These are phyloP conservation scores for Parasteatoda tepidariorum DNA, from an alignment of 1,140 invertebrate species.

Conservation along the genomic window DNA sequence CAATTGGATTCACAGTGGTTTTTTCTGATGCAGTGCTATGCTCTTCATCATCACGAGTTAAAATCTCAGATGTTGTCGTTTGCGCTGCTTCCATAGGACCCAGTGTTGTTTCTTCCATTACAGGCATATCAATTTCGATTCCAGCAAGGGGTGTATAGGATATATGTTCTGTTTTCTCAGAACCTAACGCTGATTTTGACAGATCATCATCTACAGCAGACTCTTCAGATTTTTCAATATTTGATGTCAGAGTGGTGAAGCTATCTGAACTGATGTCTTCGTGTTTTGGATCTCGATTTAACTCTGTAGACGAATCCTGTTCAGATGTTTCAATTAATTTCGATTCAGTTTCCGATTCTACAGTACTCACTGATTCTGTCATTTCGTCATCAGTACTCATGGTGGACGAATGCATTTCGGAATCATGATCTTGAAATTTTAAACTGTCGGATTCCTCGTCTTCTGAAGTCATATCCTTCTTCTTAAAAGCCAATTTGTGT, in stretches of 20 bases:
- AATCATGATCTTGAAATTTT: not conserved
- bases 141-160: not conserved
- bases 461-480: constrained; percentile 16
- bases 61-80: not conserved
- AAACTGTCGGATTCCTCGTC: not conserved
- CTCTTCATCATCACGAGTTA: constrained; percentile 34
- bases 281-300: not conserved
- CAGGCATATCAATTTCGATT: not conserved
- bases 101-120: constrained; percentile 9
- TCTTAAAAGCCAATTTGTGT: constrained; percentile 13
- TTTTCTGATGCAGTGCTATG: not conserved
- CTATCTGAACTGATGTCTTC: not conserved
- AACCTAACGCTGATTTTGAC: not conserved
- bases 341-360: not conserved
- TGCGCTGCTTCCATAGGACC: not conserved
- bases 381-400: not conserved
- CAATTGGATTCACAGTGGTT: not conserved
- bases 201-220: not conserved
- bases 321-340: not conserved
- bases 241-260: not conserved
- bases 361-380: not conserved
- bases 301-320: not conserved
- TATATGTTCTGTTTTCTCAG: not conserved
- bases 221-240: not conserved
- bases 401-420: not conserved